These are phyloP conservation scores for Rhombomys opimus DNA, from an alignment of 2,113 vertebrate genomes.

Conservation along the genomic window DNA sequence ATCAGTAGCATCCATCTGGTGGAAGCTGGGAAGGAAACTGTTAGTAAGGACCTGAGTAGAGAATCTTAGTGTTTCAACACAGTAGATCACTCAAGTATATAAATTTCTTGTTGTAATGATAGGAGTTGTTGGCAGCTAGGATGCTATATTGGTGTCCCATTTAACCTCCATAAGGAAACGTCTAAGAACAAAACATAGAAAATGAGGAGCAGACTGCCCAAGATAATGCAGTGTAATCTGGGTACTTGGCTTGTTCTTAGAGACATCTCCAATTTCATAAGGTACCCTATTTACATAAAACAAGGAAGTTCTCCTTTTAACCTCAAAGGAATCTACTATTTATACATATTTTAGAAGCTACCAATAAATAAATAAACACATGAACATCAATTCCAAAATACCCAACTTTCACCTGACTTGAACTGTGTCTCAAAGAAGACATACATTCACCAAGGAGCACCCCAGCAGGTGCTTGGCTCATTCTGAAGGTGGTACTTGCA, in stretches of 20 bases:
- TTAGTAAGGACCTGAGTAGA: neutral
- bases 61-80: neutral
- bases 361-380: constrained; percentile 24
- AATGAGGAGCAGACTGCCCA: neutral
- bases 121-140: constrained; percentile 10
- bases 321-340: neutral
- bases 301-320: constrained; percentile 35
- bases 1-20: neutral
- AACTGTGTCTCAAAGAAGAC: constrained; percentile 30
- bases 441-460: neutral
- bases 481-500: neutral
- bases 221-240: neutral
- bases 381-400: neutral
- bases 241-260: neutral
- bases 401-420: constrained; percentile 24
- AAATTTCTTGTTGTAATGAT: neutral
- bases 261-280: neutral
- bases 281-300: neutral
- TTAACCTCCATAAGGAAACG: neutral
- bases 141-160: neutral
- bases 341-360: constrained; percentile 20
- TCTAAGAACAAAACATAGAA: neutral
- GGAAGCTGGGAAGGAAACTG: neutral
- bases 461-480: constrained; percentile 1
- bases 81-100: neutral